Base-by-base conservation (phyloP, 2,888 invertebrate species). In the Agonopterix heracliana region DNA sequence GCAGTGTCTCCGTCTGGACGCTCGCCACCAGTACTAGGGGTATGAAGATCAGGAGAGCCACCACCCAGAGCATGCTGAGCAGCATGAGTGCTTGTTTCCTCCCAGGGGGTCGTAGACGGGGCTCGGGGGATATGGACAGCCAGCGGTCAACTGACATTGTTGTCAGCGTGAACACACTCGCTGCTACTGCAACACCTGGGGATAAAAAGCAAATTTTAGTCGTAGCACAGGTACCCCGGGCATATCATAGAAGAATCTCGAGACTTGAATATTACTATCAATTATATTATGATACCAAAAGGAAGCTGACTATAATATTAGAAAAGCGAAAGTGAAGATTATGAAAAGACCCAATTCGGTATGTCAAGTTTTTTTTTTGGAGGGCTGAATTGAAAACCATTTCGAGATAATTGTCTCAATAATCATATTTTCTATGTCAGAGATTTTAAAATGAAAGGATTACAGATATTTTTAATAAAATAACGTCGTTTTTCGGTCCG, bases 131-230 rank as follows among this genome's bases (percentile, higher is more conserved):
- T 51, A 95, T 94, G 17, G 94, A 94, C 46, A 93, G 72, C 78
- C 92, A 94, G 10, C 95, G 89, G 69, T 94, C 94, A n/a, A 95
- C 89, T 41, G 94, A 93, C 93, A 95, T 93, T 0, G 93, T 92
- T 5, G 93, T 92, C 54, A 95, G 92, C 0, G 95, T 94, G 71
- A 94, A 94, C 38, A 95, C 92, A 61, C 94, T 94, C 3, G 94
- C 93, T 3, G 93, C 93, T 10, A 94, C 94, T 1, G 94, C 91
- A 14, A 94, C 92, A 52, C 93, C 94, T 94, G 78, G 0, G 34
- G 54, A 17, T n/a, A 48, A 26, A 41, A 52, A n/a, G 7, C 40
- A 41, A 17, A 9, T 38, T 4, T 26, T 5, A 38, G 38, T 38
- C 36, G n/a, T 14, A 4, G 3, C 34, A 12, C 9, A 17, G 11